Base-by-base conservation (phyloP, 2,113 vertebrate species). In the Toxotes chatareus region DNA sequence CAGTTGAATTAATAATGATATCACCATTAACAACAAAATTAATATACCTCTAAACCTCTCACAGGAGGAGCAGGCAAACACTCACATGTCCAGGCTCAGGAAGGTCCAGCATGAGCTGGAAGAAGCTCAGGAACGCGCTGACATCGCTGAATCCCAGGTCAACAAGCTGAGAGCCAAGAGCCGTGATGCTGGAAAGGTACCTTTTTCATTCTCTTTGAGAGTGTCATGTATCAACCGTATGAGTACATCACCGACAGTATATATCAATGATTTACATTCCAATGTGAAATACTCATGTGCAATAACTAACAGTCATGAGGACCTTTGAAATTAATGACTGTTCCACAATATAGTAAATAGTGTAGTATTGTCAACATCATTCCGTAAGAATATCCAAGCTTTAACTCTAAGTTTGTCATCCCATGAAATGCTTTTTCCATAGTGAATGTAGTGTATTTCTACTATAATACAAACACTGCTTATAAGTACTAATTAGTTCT, bases 11-110 rank as follows among this genome's bases (percentile, higher is more conserved):
- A 53, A 31, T 23, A 51, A 51, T 34, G 0, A 31, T n/a, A 6
- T 44, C 16, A 27, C 32, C 11, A 34, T 62, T 32, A 23, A 53
- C 14, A 44, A 31, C 11, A 23, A 53, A 51, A 14, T 31, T 4
- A 23, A 53, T 32, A 55, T 16, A 71, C 53, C 36, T 68, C 7
- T 0, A 36, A 66, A 34, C 42, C 0, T 0, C 36, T 82, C 7
- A 42, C 80, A 93, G 92, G 92, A 93, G 73, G 92, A 93, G n/a
- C 91, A 91, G 60, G 91, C 91, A 51, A 93, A 93, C 77, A 90
- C 84, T 51, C 91, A 93, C 68, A 87, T 91, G 88, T 89, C 89
- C 62, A 91, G 82, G 38, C 64, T 83, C 17, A 85, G 92, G 23
- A 93, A 93, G 80, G 88, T 89, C 17, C 92, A 93, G 76, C 84